phyloP scores from a whole-genome alignment of 2,113 vertebrate species.

The Calonectris borealis region DNA sequence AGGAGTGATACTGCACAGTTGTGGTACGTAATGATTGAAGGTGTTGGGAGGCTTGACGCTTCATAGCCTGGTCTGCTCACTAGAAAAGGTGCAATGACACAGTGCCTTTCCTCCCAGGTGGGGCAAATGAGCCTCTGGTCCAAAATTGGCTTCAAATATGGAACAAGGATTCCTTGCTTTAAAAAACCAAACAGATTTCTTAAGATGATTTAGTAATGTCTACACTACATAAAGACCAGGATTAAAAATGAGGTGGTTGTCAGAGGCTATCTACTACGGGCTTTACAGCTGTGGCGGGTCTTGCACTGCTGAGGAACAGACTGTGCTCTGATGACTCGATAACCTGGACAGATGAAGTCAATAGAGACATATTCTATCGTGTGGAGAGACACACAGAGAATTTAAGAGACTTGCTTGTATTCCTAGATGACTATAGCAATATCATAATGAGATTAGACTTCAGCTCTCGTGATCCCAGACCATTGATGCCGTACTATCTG shows the following conservation, averaged over 20 bases:
- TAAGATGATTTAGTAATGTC: not conserved
- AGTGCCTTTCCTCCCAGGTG: not conserved
- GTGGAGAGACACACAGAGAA: not conserved
- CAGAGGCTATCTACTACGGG: rapidly evolving
- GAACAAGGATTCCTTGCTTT: not conserved
- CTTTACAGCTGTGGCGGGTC: not conserved
- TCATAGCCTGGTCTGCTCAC: not conserved
- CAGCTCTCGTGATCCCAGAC: not conserved
- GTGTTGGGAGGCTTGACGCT: not conserved
- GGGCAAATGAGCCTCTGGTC: not conserved
- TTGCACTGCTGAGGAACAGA: not conserved
- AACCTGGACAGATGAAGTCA: not conserved
- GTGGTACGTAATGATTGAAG: not conserved
- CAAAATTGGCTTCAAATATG: not conserved
- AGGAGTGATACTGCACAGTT: not conserved
- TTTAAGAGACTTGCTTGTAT: not conserved
- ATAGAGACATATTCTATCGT: not conserved
- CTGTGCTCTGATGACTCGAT: not conserved
- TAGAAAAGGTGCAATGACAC: not conserved
- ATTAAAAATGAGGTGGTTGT: not conserved
- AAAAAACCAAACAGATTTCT: not conserved
- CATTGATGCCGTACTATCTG: not conserved
- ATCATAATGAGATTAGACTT: not conserved
- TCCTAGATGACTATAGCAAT: not conserved
- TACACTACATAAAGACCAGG: not conserved